Percentiles rank a stretch among this genome's conserved stretches.
These are phyloP conservation scores for Acholoe squamosa DNA, from an alignment of 2,888 invertebrate species.

Conservation along the genomic window DNA sequence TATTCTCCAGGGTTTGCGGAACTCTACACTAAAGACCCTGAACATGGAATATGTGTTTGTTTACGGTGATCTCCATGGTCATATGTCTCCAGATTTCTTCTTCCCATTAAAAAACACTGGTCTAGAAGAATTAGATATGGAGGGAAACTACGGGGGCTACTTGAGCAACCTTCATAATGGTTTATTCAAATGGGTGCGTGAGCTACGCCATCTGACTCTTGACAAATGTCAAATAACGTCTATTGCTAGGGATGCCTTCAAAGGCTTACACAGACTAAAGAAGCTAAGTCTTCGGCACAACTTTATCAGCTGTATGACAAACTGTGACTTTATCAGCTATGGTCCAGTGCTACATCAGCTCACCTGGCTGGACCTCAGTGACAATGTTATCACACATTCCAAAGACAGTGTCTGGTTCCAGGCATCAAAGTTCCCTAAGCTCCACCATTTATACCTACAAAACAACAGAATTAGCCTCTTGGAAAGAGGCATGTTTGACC, in stretches of 20 bases:
- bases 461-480: slow-evolving; percentile 71
- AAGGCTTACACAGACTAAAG: slow-evolving; percentile 63
- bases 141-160: slow-evolving; percentile 60
- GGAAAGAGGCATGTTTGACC: slow-evolving; percentile 78
- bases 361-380: slow-evolving; percentile 50
- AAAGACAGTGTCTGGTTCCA: slow-evolving; percentile 8
- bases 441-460: slow-evolving; percentile 54
- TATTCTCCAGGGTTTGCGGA: slow-evolving; percentile 32
- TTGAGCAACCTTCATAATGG: slow-evolving; percentile 41
- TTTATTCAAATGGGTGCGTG: slow-evolving; percentile 37
- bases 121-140: slow-evolving; percentile 50
- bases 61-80: slow-evolving; percentile 29
- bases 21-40: neutral
- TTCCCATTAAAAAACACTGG: neutral
- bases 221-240: slow-evolving; percentile 56
- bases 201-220: slow-evolving; percentile 42
- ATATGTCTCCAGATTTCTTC: slow-evolving; percentile 54
- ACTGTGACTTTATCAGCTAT: slow-evolving; percentile 54
- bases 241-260: slow-evolving; percentile 37
- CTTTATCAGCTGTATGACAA: slow-evolving; percentile 56
- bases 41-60: slow-evolving; percentile 48
- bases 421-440: slow-evolving; percentile 24
- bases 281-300: slow-evolving; percentile 59
- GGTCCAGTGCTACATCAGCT: slow-evolving; percentile 30
- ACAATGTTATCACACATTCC: slow-evolving; percentile 54